These are phyloP conservation scores for Tetramorium simillimum DNA, from an alignment of 1,140 invertebrate genomes.

Conservation along the genomic window DNA sequence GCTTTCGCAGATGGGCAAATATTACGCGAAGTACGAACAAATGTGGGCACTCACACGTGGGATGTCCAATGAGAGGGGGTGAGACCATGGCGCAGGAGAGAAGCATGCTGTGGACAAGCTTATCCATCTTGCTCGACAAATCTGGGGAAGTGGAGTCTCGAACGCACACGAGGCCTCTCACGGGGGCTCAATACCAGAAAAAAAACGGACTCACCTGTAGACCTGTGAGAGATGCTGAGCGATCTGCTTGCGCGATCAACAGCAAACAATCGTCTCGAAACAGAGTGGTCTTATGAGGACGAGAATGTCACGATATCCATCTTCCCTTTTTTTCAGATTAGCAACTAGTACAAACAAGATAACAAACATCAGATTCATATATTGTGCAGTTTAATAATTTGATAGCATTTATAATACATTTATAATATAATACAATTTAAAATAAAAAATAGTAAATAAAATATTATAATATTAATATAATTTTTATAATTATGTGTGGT, in stretches of 20 bases:
- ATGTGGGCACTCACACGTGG: conserved; percentile 16
- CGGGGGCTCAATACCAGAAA: conserved; percentile 20
- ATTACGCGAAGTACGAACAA: conserved; percentile 30
- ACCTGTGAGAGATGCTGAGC: conserved; percentile 16
- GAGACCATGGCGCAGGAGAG: conserved; percentile 16
- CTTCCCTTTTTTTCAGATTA: conserved; percentile 1
- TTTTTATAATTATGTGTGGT: neutral
- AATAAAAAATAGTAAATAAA: no score
- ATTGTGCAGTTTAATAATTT: neutral
- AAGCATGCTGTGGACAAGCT: conserved; percentile 65
- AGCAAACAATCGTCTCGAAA: neutral
- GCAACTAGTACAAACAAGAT: neutral
- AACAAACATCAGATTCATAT: neutral
- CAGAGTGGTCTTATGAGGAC: neutral
- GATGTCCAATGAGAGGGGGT: conserved; percentile 2
- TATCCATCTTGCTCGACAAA: conserved; percentile 70
- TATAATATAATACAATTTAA: no score
- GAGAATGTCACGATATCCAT: neutral
- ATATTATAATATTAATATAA: neutral
- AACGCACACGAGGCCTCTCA: conserved; percentile 29
- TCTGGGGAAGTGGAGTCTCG: conserved; percentile 53
- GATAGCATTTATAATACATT: neutral
- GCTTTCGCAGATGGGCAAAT: conserved; percentile 8
- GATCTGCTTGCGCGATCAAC: conserved; percentile 37
- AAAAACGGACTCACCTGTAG: conserved; percentile 19